phyloP scores from a whole-genome alignment of 2,113 vertebrate genomes.

The Sorex araneus region DNA sequence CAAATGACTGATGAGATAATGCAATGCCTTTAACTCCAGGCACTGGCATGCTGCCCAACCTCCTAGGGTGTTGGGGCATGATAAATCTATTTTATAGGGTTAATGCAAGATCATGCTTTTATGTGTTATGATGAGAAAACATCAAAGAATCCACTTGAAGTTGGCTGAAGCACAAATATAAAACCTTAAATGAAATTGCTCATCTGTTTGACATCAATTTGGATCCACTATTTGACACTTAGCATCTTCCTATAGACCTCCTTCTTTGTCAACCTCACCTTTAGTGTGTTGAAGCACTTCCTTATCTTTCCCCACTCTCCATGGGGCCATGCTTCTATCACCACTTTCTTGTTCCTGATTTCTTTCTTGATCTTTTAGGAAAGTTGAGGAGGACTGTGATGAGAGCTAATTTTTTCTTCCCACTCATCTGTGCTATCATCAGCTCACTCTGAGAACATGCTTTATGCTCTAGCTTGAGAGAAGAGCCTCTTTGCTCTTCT shows the following conservation, averaged over 20 bases:
- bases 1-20: constrained; percentile 89
- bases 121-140: constrained; percentile 90
- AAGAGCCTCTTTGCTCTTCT: background rate
- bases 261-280: constrained; percentile 97
- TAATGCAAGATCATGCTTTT: constrained; percentile 91
- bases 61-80: constrained; percentile 89
- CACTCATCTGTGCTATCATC: constrained; percentile 93
- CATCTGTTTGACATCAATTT: constrained; percentile 85
- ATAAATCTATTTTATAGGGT: constrained; percentile 89
- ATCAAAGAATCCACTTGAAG: constrained; percentile 89
- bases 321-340: constrained; percentile 92
- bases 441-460: constrained; percentile 94
- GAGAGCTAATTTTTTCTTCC: constrained; percentile 88
- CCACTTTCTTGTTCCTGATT: constrained; percentile 87
- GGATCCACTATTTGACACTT: constrained; percentile 79
- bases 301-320: constrained; percentile 94
- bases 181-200: constrained; percentile 86
- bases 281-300: constrained; percentile 93
- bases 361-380: constrained; percentile 88
- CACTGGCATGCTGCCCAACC: constrained; percentile 87
- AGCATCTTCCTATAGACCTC: constrained; percentile 99
- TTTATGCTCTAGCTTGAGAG: constrained; percentile 62
- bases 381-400: constrained; percentile 85
- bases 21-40: constrained; percentile 87
- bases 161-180: constrained; percentile 89